A percentile compares a stretch with the other conserved stretches of the same genome.
These are phyloP conservation scores for Periophthalmus modestus DNA, from an alignment of 2,113 vertebrate species.

Conservation along the genomic window DNA sequence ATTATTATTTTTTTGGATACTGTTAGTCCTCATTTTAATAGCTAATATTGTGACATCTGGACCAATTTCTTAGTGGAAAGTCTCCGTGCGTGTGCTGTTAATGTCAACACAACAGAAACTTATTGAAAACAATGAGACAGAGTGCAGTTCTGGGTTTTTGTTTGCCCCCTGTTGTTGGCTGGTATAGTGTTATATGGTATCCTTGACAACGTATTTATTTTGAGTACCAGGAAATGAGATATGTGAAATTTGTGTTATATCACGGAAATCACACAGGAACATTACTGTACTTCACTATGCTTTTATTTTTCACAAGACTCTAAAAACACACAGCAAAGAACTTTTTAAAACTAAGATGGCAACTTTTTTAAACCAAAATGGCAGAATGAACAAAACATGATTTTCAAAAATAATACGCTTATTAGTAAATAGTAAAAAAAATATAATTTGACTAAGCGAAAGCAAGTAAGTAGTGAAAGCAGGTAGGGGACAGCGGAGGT, in stretches of 20 bases:
- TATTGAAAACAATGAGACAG: neutral
- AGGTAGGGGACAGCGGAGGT: conserved; percentile 37
- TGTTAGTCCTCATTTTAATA: neutral
- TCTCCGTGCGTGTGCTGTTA: neutral
- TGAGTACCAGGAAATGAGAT: neutral
- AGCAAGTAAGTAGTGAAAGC: conserved; percentile 29
- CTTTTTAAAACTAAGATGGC: too few species aligned
- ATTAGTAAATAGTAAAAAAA: too few species aligned
- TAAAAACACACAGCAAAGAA: too few species aligned
- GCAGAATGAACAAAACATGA: too few species aligned
- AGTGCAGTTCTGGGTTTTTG: neutral
- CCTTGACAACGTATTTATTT: neutral
- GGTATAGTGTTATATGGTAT: neutral
- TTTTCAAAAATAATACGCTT: too few species aligned
- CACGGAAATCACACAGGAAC: neutral
- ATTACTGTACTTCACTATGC: neutral
- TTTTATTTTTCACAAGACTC: too few species aligned
- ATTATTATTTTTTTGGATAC: too few species aligned
- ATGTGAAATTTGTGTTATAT: neutral
- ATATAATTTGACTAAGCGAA: too few species aligned
- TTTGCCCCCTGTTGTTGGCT: neutral
- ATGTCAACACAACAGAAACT: neutral
- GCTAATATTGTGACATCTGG: neutral
- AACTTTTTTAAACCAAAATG: too few species aligned
- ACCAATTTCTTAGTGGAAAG: neutral